A percentile compares a stretch with the other conserved stretches of the same genome.
These are phyloP conservation scores for Caenorhabditis japonica DNA, from an alignment of 2,888 invertebrate species.

Conservation along the genomic window DNA sequence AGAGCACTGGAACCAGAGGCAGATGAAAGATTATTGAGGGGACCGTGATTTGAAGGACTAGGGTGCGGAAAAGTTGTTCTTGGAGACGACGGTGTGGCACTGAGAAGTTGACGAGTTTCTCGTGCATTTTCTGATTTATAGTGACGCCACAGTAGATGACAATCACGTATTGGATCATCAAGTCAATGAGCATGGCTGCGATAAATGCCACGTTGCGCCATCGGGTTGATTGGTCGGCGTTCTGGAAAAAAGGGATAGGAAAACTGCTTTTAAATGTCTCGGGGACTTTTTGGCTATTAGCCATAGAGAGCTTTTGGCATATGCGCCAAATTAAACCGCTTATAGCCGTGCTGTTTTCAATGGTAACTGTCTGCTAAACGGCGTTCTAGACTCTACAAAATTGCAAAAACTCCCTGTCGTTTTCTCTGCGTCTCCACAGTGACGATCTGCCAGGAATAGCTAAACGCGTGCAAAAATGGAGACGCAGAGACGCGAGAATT, in stretches of 20 bases:
- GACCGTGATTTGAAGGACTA: slow-evolving; percentile 18
- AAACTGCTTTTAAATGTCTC: too few species aligned
- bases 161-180: slow-evolving; percentile 24
- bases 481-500: too few species aligned
- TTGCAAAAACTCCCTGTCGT: too few species aligned
- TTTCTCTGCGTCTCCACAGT: too few species aligned
- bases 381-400: too few species aligned
- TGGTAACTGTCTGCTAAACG: too few species aligned
- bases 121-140: slow-evolving; percentile 24
- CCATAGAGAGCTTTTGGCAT: too few species aligned
- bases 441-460: too few species aligned
- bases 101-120: slow-evolving; percentile 18
- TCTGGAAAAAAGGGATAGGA: slow-evolving; percentile 1
- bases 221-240: slow-evolving; percentile 1
- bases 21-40: slow-evolving; percentile 27
- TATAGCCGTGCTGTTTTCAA: too few species aligned
- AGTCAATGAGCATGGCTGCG: slow-evolving; percentile 9
- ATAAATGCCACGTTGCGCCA: slow-evolving; percentile 27
- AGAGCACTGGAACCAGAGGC: slow-evolving; percentile 24
- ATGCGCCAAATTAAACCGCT: too few species aligned
- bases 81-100: slow-evolving; percentile 12
- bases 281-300: too few species aligned
- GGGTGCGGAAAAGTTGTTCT: slow-evolving; percentile 23
- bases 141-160: slow-evolving; percentile 22
- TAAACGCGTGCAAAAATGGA: too few species aligned